phyloP scores from a whole-genome alignment of 2,797 vertebrate species.

The Myotis daubentonii region DNA sequence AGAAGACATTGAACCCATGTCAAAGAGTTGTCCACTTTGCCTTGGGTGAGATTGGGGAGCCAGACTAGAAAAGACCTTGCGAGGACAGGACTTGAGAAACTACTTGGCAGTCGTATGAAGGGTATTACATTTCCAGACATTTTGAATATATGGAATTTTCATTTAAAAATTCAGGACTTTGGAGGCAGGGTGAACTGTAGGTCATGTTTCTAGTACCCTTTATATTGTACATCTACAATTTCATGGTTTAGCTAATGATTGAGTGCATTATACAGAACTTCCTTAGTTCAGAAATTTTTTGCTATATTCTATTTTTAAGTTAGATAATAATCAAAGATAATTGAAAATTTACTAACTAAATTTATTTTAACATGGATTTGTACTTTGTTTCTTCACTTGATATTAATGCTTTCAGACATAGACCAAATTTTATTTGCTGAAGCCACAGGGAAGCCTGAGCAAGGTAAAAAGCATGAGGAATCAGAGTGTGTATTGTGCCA shows the following conservation, averaged over 20 bases:
- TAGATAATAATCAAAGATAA: background rate
- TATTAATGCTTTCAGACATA: background rate
- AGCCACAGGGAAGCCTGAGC: background rate
- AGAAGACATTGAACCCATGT: background rate
- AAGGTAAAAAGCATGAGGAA: background rate
- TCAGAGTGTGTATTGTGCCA: background rate
- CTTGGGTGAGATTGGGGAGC: background rate
- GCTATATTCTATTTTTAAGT: background rate
- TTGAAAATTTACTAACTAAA: background rate
- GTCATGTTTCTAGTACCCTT: background rate
- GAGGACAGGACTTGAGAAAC: background rate
- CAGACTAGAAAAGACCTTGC: background rate
- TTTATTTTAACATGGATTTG: background rate
- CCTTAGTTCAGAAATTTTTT: background rate
- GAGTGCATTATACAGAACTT: background rate
- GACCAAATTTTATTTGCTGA: background rate
- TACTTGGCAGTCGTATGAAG: background rate
- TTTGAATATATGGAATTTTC: background rate
- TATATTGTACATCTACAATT: background rate
- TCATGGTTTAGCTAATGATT: background rate
- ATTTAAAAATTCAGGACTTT: background rate
- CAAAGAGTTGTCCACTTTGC: background rate
- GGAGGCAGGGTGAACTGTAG: background rate
- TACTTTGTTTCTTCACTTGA: constrained; percentile 34
- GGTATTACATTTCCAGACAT: background rate